A percentile compares a stretch with the other conserved stretches of the same genome.
Evolutionary conservation across 2,888 invertebrate genomes (phyloP).

Genomic region (Imbricaverruca yamaguchii): DNA sequence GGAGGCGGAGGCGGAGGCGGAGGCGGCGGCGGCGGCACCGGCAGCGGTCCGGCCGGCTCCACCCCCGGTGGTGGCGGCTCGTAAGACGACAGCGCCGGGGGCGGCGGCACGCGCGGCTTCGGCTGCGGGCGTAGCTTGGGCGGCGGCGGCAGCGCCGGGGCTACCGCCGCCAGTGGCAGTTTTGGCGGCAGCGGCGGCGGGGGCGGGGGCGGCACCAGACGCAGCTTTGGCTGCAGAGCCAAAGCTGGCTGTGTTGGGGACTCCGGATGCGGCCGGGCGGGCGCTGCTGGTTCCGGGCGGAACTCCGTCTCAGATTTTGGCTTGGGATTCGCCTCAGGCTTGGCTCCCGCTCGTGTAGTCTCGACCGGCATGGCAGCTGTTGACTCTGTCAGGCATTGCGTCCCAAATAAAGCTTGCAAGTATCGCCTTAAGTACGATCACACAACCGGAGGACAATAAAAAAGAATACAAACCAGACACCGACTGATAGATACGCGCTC

Average conservation of each 20-base stretch:
- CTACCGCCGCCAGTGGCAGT: not conserved
- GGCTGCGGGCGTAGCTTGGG: conserved; percentile 31
- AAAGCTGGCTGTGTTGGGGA: not conserved
- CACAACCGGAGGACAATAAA: too few species aligned
- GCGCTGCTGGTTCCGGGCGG: too few species aligned
- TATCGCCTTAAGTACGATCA: too few species aligned
- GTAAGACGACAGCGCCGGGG: conserved; percentile 36
- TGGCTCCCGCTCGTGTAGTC: too few species aligned
- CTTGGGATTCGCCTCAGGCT: too few species aligned
- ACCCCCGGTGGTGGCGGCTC: conserved; percentile 58
- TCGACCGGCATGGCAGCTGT: too few species aligned
- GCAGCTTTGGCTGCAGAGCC: not conserved
- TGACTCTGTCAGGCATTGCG: too few species aligned
- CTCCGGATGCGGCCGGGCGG: too few species aligned
- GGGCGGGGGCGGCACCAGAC: not conserved
- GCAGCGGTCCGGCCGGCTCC: conserved; percentile 36
- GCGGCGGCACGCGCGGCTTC: not conserved
- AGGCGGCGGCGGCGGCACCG: conserved; percentile 31
- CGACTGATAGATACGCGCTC: too few species aligned
- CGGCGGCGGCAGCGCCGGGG: not conserved
- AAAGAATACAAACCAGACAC: too few species aligned
- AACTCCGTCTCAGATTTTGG: too few species aligned
- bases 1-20: conserved; percentile 43
- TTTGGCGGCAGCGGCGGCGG: not conserved
- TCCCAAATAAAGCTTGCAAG: too few species aligned